phyloP scores from a whole-genome alignment of 2,888 invertebrate genomes.

The Leptinotarsa peninsularis region DNA sequence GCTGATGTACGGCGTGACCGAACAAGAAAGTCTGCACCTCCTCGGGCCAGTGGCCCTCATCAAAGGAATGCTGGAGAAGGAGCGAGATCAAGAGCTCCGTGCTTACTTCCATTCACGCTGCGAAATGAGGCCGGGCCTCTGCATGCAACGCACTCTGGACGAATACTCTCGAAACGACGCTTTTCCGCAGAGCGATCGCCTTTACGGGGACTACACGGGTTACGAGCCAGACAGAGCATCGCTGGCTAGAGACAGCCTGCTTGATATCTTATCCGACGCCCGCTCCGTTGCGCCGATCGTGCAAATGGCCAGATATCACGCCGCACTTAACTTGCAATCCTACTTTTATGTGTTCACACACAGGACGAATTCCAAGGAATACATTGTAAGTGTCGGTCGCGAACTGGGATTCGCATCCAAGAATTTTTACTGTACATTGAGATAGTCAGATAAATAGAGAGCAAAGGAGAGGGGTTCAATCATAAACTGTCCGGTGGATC shows the following conservation, averaged over 20 bases:
- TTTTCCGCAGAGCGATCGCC: conserved; percentile 49
- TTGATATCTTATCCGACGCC: conserved; percentile 91
- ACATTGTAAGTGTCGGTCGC: conserved; percentile 75
- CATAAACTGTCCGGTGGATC: too few relatives aligned
- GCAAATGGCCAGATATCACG: conserved; percentile 81
- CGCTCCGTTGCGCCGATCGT: conserved; percentile 86
- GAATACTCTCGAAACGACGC: conserved; percentile 66
- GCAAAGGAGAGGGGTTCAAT: too few relatives aligned
- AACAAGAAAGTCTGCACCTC: conserved; percentile 83
- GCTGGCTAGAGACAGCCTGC: conserved; percentile 76
- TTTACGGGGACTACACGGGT: conserved; percentile 45
- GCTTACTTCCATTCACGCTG: conserved; percentile 84
- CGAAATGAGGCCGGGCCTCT: conserved; percentile 79
- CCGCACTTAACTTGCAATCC: conserved; percentile 79
- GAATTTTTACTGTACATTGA: background rate
- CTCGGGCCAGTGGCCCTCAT: conserved; percentile 78
- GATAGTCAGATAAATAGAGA: background rate
- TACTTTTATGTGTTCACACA: conserved; percentile 92
- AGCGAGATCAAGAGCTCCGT: conserved; percentile 80
- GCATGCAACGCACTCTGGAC: conserved; percentile 73
- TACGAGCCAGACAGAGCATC: conserved; percentile 57
- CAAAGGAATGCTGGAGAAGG: conserved; percentile 80
- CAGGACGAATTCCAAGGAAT: conserved; percentile 82
- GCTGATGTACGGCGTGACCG: conserved; percentile 87
- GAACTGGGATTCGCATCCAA: background rate